Evolutionary conservation across 2,888 invertebrate species (phyloP).

Genomic region (Altica lythri): DNA sequence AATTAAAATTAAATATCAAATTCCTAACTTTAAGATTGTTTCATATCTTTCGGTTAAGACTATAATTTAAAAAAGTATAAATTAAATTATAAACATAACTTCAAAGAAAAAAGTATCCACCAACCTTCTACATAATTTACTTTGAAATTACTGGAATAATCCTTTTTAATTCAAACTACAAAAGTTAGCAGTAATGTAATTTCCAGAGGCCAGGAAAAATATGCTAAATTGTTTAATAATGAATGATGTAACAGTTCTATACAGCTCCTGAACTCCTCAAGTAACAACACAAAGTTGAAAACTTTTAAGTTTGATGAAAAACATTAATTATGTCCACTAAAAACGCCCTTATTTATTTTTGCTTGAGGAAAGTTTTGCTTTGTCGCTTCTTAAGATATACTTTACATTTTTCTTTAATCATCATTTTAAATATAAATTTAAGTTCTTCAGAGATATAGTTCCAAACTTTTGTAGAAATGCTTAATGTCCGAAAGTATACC

Average conservation of each 20-base stretch:
- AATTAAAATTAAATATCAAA: too few relatives aligned
- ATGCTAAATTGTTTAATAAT: conserved; percentile 13
- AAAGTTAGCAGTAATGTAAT: conserved; percentile 11
- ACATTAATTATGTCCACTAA: conserved; percentile 7
- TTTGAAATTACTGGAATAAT: conserved; percentile 11
- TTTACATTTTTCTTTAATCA: too few relatives aligned
- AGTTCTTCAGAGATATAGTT: too few relatives aligned
- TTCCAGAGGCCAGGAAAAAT: conserved; percentile 8
- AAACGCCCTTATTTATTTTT: neutral
- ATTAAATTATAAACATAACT: conserved; percentile 2
- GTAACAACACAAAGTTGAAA: conserved; percentile 10
- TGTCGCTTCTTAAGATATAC: too few relatives aligned
- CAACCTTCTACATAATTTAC: conserved; percentile 12
- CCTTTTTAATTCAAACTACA: conserved; percentile 15
- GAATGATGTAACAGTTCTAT: conserved; percentile 14
- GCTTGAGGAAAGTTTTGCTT: neutral
- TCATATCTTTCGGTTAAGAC: too few relatives aligned
- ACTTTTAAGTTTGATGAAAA: conserved; percentile 9
- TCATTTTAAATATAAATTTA: too few relatives aligned
- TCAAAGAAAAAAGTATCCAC: neutral
- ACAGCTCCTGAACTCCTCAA: conserved; percentile 5
- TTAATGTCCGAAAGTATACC: too few relatives aligned
- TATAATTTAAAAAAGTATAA: conserved; percentile 4
- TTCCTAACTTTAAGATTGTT: too few relatives aligned
- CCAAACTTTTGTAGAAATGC: too few relatives aligned